phyloP scores from a whole-genome alignment of 2,888 invertebrate genomes.

The Theristus sp. region DNA sequence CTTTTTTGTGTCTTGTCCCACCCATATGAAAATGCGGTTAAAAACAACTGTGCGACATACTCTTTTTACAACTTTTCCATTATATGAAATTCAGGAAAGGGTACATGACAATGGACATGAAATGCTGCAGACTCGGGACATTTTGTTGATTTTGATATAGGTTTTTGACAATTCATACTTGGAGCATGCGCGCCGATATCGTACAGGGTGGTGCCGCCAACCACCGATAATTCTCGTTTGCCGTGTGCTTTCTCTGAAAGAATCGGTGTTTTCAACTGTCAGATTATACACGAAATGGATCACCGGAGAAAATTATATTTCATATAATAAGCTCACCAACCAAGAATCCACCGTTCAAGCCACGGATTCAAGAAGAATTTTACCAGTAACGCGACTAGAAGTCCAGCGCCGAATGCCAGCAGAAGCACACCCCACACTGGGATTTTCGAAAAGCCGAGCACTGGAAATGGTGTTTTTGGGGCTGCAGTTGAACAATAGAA shows the following conservation, averaged over 20 bases:
- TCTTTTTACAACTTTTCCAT: too few species aligned
- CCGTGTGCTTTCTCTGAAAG: not conserved
- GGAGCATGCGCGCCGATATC: not conserved
- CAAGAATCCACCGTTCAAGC: conserved; percentile 20
- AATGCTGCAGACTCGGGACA: too few species aligned
- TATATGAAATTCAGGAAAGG: too few species aligned
- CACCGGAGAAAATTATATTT: not conserved
- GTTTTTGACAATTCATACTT: too few species aligned
- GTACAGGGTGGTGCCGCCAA: not conserved
- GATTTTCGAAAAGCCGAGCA: conserved; percentile 66
- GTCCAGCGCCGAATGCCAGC: conserved; percentile 48
- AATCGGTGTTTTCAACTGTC: too few species aligned
- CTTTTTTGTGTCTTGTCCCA: too few species aligned
- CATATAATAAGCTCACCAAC: conserved; percentile 9
- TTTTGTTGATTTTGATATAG: too few species aligned
- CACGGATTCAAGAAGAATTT: conserved; percentile 41
- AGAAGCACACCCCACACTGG: conserved; percentile 62
- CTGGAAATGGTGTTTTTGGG: conserved; percentile 36
- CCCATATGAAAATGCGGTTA: too few species aligned
- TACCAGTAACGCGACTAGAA: conserved; percentile 50
- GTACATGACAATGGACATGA: too few species aligned
- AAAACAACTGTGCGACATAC: too few species aligned
- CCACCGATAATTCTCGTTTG: not conserved
- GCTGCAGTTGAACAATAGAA: not conserved
- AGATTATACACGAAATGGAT: too few species aligned